phyloP scores from a whole-genome alignment of 2,888 invertebrate species.

The Chloroclysta siterata region DNA sequence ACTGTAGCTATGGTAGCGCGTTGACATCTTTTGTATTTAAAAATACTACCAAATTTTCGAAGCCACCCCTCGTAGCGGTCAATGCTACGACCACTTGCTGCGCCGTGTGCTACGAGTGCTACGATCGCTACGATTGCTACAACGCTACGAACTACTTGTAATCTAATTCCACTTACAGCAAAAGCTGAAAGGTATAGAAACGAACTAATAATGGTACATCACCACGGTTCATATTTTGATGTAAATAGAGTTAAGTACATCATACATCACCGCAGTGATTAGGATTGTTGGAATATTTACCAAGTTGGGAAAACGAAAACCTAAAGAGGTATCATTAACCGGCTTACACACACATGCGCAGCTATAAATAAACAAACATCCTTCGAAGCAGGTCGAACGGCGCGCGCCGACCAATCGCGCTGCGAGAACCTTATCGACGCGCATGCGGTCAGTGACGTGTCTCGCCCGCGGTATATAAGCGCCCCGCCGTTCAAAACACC shows the following conservation, averaged over 20 bases:
- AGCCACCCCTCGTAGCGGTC: background rate
- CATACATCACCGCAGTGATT: too few species aligned
- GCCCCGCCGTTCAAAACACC: conserved; percentile 45
- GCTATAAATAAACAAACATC: conserved; percentile 72
- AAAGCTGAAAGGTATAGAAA: conserved; percentile 3
- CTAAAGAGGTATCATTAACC: conserved; percentile 56
- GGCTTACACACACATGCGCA: conserved; percentile 64
- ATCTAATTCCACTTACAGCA: background rate
- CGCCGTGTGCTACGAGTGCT: conserved; percentile 4
- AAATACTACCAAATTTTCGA: conserved; percentile 4
- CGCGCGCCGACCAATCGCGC: conserved; percentile 70
- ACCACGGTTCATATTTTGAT: too few species aligned
- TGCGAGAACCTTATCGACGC: conserved; percentile 76
- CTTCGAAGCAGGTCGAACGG: conserved; percentile 62
- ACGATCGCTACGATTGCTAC: background rate
- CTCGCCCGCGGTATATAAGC: conserved; percentile 66
- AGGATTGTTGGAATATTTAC: conserved; percentile 19
- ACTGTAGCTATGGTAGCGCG: conserved; percentile 13
- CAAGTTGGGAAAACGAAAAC: conserved; percentile 6
- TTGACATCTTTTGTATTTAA: conserved; percentile 17
- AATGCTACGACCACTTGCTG: background rate
- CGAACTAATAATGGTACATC: background rate
- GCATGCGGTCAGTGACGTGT: conserved; percentile 83
- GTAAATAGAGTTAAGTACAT: too few species aligned
- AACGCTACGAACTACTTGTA: conserved; percentile 4